Evolutionary conservation across 2,797 vertebrate species (phyloP).

Genomic region (Bucorvus abyssinicus): DNA sequence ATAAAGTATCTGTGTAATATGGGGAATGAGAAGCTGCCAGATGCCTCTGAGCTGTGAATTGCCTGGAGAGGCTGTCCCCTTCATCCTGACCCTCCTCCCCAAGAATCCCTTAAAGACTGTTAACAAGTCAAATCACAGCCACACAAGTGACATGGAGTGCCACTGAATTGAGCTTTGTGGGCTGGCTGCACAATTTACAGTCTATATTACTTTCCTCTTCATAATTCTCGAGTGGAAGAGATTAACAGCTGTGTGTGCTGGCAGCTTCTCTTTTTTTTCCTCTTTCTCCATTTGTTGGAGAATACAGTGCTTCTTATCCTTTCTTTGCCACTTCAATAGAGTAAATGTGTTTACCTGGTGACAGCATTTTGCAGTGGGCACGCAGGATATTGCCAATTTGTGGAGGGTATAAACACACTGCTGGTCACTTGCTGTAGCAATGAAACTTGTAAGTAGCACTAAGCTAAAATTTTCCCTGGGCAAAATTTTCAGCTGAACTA

Average conservation of each 20-base stretch:
- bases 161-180: constrained; percentile 14
- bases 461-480: background rate
- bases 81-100: background rate
- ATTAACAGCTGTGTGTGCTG: constrained; percentile 7
- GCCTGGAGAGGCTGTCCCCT: background rate
- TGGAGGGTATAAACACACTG: background rate
- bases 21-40: background rate
- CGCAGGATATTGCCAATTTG: constrained; percentile 26
- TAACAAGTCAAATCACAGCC: background rate
- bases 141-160: background rate
- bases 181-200: constrained; percentile 19
- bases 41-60: constrained; percentile 12
- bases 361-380: background rate
- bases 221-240: constrained; percentile 7
- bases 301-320: background rate
- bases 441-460: constrained; percentile 7
- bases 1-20: background rate
- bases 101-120: constrained; percentile 8
- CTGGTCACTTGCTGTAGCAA: background rate
- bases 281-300: constrained; percentile 19
- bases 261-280: background rate
- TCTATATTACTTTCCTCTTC: constrained; percentile 27
- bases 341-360: constrained; percentile 29
- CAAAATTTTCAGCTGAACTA: constrained; percentile 11
- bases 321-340: background rate